Evolutionary conservation across 2,888 invertebrate species (phyloP), one percentile per base, ranked within the genome.

Genomic region (Carabus problematicus): DNA sequence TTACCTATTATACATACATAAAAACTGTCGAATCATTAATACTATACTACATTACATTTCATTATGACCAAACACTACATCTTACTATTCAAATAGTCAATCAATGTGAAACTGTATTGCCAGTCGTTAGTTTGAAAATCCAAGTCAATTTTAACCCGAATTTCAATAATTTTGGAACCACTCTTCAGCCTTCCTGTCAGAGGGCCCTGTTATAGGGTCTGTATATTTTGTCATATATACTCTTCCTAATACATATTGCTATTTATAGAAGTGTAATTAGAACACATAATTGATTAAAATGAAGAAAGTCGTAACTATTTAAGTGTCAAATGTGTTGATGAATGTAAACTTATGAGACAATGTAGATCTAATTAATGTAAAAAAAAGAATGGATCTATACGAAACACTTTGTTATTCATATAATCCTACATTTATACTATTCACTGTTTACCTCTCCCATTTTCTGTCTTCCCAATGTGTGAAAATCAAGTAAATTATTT

Each of bases 261-360:
- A 67, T 60, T 60, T 49, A 59, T 59, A 66, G 52, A 60, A 60
- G 60, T 60, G 41, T 59, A 67, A 60, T 56, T 67, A 67, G 67
- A 60, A 55, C 40, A 60, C 52, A 49, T 67, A 67, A 29, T 29
- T 29, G 3, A 29, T 29, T 29, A 2, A 29, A 29, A 59, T 49
- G 43, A 59, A 42, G 29, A 59, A 54, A 40, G 60, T 41, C 60
- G 49, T 64, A 59, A 67, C 12, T 60, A 67, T 60, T 60, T 67
- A 67, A 67, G 67, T 67, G 67, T 67, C 60, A 67, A 67, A 67
- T 67, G 67, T 67, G 67, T 67, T 67, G 67, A 59, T 67, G 67
- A 67, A 67, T 67, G 60, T 67, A 67, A 60, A 54, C 49, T 60
- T 52, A 67, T 60, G 67, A 67, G 67, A 67, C 67, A 67, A 60